A percentile compares a stretch with the other conserved stretches of the same genome.
Conservation (phyloP, 2,797 vertebrate genomes). For the Novumbra hubbsi region DNA sequence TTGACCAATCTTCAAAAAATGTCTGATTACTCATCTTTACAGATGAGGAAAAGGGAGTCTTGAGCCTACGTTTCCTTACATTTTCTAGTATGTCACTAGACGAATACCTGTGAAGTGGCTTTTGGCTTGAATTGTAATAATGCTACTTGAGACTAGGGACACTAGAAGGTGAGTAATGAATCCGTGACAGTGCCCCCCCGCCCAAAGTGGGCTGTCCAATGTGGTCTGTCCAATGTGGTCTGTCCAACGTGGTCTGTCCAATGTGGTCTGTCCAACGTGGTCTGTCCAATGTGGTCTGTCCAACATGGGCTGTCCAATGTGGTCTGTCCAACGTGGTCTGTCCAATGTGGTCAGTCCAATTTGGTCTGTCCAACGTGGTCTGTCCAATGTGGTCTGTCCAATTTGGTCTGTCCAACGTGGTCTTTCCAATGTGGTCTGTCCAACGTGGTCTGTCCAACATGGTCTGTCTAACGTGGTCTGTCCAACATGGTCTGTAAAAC, state of each 20-base stretch:
- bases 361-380: background rate
- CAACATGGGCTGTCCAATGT: too few species aligned
- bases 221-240: constrained; percentile 16
- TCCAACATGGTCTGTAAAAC: too few species aligned
- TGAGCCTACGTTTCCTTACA: constrained; percentile 48
- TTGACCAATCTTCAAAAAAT: too few species aligned
- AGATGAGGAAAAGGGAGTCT: constrained; percentile 46
- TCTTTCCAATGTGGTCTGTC: too few species aligned
- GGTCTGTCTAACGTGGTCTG: background rate
- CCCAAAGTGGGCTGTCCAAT: too few species aligned
- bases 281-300: background rate
- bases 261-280: constrained; percentile 18
- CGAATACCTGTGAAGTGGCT: constrained; percentile 43
- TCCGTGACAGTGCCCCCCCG: background rate
- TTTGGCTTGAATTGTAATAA: background rate
- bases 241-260: background rate
- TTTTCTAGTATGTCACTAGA: constrained; percentile 56
- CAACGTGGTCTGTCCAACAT: constrained; percentile 19
- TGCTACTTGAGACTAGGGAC: too few species aligned
- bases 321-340: constrained; percentile 12
- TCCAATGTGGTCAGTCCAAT: constrained; percentile 24
- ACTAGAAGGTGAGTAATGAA: background rate
- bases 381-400: constrained; percentile 15
- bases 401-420: background rate
- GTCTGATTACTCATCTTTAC: too few species aligned